phyloP scores from a whole-genome alignment of 1,140 invertebrate species.

The Drusus annulatus region DNA sequence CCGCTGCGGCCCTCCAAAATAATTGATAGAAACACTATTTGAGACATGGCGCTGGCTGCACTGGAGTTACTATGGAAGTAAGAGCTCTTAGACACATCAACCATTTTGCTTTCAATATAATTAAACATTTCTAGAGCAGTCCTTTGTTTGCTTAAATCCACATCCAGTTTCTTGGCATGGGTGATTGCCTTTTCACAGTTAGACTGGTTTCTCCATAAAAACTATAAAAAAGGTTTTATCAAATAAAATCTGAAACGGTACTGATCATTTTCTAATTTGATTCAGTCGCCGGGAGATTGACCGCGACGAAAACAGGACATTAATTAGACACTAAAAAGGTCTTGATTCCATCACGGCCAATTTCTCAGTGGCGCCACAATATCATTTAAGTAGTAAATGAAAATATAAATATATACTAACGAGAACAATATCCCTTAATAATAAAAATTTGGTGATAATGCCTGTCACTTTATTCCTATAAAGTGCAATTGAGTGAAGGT shows the following conservation, averaged over 20 bases:
- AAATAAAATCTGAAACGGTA: background rate
- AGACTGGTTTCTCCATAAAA: slow-evolving; percentile 56
- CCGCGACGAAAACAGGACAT: too few relatives aligned
- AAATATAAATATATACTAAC: slow-evolving; percentile 2
- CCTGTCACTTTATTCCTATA: slow-evolving; percentile 63
- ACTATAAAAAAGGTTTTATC: slow-evolving; percentile 44
- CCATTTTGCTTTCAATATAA: slow-evolving; percentile 59
- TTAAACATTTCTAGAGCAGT: slow-evolving; percentile 62
- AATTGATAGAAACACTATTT: slow-evolving; percentile 72
- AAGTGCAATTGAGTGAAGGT: slow-evolving; percentile 67
- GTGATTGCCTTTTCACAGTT: slow-evolving; percentile 60
- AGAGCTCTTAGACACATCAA: slow-evolving; percentile 56
- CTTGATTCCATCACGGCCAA: too few relatives aligned
- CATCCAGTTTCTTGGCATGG: slow-evolving; percentile 59
- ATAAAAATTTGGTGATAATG: background rate
- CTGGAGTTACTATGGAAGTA: slow-evolving; percentile 66
- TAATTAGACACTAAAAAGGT: too few relatives aligned
- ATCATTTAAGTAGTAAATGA: background rate
- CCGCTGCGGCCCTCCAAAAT: slow-evolving; percentile 69
- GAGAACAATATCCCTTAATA: background rate
- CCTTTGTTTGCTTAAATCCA: slow-evolving; percentile 60
- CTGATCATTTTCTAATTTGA: background rate
- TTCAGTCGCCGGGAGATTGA: too few relatives aligned
- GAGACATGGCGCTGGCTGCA: slow-evolving; percentile 68
- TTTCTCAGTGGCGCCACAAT: too few relatives aligned